Evolutionary conservation across 2,113 vertebrate species (phyloP), one percentile per base, ranked within the genome.

Genomic region (Capreolus pygargus): DNA sequence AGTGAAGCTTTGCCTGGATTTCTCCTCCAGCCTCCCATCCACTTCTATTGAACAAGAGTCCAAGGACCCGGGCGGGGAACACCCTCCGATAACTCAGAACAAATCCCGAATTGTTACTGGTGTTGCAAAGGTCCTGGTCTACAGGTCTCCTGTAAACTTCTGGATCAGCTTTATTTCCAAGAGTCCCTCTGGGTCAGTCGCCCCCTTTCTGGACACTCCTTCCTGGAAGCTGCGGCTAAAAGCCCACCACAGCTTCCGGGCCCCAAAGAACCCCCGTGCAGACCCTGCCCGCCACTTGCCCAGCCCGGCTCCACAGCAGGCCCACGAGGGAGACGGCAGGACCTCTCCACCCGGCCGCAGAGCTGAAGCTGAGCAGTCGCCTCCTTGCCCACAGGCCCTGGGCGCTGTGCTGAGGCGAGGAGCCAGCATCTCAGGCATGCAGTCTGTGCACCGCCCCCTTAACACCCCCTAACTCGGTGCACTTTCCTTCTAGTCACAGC

Each of bases 281-380:
- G n/a, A 1, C 0, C 36, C 5, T 19, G 43, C 33, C 10, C 7
- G 0, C 25, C 7, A 3, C 39, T 6, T 0, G 3, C 30, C 28
- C 17, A 8, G 61, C 8, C 79, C 1, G 1, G 23, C 23, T n/a
- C 21, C 25, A 1, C 78, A 14, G 39, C 81, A 39, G 25, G 30
- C 58, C 43, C 45, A 1, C 0, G 1, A 78, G 47, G 61, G 23
- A 88, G 27, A 33, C 0, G 5, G 28, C 27, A 16, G 11, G 28
- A 36, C 45, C 87, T 52, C 79, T 13, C 7, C 1, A 3, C 36
- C 84, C 3, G 3, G 21, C n/a, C 25, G 17, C 39, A 58, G 25
- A 81, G 36, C 10, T 36, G 4, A 19, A 45, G 3, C 9, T 14
- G 36, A 47, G 15, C 4, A 0, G 25, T 8, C 28, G n/a, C 17